Conservation (phyloP, 2,797 vertebrate species). For the Urophycis tenuis region DNA sequence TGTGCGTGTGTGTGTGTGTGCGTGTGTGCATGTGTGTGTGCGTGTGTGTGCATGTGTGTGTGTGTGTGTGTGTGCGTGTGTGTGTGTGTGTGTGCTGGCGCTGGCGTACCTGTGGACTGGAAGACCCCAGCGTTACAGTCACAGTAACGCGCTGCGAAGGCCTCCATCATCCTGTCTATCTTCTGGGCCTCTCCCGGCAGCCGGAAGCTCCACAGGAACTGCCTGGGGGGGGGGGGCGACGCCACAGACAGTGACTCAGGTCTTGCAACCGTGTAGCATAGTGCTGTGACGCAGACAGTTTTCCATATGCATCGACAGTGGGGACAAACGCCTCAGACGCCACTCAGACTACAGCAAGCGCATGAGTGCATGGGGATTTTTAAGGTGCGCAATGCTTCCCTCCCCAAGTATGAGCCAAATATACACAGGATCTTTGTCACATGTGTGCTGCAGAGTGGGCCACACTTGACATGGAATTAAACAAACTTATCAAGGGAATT, state of each 20-base stretch:
- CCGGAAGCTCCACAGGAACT: constrained; percentile 94
- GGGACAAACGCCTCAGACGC: neutral
- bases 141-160: constrained; percentile 86
- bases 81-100: neutral
- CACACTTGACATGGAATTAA: too few species aligned
- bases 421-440: neutral
- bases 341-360: neutral
- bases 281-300: neutral
- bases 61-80: neutral
- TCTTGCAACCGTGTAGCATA: too few species aligned
- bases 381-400: neutral
- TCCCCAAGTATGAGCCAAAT: neutral
- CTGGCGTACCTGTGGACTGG: constrained; percentile 79
- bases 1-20: neutral
- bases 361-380: neutral
- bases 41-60: neutral
- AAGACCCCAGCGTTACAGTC: constrained; percentile 84
- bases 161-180: constrained; percentile 96
- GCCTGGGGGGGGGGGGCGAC: constrained; percentile 56
- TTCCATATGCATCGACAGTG: neutral
- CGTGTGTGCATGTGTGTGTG: neutral
- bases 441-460: neutral
- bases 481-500: too few species aligned
- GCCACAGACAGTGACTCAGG: too few species aligned
- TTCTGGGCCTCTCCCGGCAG: constrained; percentile 94